Percentiles rank a stretch among this genome's conserved stretches.
These are phyloP conservation scores for Sialia sialis DNA, from an alignment of 2,113 vertebrate species.

Conservation along the genomic window DNA sequence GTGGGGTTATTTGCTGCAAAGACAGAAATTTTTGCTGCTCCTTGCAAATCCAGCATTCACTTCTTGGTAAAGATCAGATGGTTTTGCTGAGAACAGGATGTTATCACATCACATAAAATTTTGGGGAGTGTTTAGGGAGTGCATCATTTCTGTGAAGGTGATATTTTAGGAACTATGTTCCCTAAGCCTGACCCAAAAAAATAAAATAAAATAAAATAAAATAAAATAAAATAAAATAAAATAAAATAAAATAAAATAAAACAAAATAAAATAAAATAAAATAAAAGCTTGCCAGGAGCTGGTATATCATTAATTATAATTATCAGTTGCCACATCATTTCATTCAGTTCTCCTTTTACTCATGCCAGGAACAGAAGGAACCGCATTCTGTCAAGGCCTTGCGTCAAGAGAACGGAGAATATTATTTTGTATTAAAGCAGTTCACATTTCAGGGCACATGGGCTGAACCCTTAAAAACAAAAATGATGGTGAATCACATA, in stretches of 20 bases:
- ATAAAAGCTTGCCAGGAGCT: not conserved
- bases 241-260: not conserved
- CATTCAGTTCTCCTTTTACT: not conserved
- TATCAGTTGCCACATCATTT: not conserved
- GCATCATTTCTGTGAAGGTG: not conserved
- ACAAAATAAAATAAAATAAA: too few relatives aligned
- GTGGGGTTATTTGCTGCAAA: not conserved
- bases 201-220: not conserved
- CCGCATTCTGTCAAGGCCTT: not conserved
- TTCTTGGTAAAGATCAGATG: not conserved
- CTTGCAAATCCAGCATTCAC: not conserved
- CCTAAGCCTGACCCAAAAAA: not conserved
- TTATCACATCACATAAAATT: not conserved
- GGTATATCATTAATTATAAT: not conserved
- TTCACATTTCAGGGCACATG: not conserved
- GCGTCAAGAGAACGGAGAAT: fast-evolving
- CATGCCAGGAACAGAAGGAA: conserved; percentile 9
- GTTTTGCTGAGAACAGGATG: not conserved
- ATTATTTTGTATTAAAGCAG: not conserved
- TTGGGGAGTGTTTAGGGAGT: not conserved
- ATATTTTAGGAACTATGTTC: not conserved
- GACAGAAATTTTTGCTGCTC: not conserved
- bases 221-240: too few relatives aligned
- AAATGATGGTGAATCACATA: not conserved
- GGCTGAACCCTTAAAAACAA: not conserved